Evolutionary conservation across 2,888 invertebrate genomes (phyloP), one percentile per base, ranked within the genome.

Genomic region (Serripes groenlandicus): DNA sequence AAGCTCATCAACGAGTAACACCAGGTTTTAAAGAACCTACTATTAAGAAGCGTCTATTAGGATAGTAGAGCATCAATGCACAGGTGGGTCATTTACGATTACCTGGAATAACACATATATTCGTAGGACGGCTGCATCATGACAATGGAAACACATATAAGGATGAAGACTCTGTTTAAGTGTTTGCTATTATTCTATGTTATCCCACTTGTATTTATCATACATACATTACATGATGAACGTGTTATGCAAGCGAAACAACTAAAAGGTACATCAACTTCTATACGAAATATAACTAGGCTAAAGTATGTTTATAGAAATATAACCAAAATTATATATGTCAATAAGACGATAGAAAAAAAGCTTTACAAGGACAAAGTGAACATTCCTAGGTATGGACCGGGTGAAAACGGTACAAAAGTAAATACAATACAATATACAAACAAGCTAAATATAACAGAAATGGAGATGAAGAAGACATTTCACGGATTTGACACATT

Each of bases 401-500:
- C 69, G 18, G 69, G 69, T 28, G 69, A 69, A 69, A 69, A 69
- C 52, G 69, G 69, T 0, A 21, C 23, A 3, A 69, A 52, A 69
- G 69, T 69, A 15, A 52, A 18, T 30, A 15, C 52, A 3, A 28
- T 69, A 2, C 18, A 28, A 28, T 30, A 69, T 11, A 52, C 1
- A 28, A 52, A 52, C 28, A 69, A 32, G 28, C 7, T 69, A 30
- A 69, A 69, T 28, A 49, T 21, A 1, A 69, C 69, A 15, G n/a
- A 69, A 49, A 11, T 75, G 9, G 54, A 70, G 11, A 71, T 49
- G 37, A 75, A 71, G 18, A 75, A 66, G 52, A 68, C 56, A 18
- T 49, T 70, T 5, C 83, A 83, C 60, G 71, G 79, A 37, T 79
- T 83, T 54, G 78, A 83, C 28, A 80, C 80, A 1, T 79, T 79